Evolutionary conservation across 35 echinoderm and acorn worm species (phyloP), one percentile per base, ranked within the genome.

Genomic region (Strongylocentrotus purpuratus): DNA sequence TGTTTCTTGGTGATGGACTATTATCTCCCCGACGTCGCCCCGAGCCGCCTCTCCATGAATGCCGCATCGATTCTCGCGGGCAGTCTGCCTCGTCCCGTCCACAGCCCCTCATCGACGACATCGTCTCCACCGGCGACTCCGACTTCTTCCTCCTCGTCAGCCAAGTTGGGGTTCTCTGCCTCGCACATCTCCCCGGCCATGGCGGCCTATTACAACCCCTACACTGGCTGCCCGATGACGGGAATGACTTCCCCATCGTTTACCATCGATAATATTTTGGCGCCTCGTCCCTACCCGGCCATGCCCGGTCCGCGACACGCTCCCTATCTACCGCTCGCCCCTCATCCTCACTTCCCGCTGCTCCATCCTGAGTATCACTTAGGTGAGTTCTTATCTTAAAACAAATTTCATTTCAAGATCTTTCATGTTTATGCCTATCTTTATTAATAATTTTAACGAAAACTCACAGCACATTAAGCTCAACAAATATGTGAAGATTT

Each of bases 291-390:
- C 46, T 93, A 93, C 48, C 91, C 91, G 91, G 91, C 91, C 20
- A 12, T 93, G 28, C 91, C 91, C n/a, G n/a, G n/a, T 9, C 91
- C 91, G 18, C 47, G 91, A 33, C 91, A 93, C n/a, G 91, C 91
- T 31, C 91, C 91, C 22, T 93, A 93, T 33, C 91, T 93, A 31
- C 91, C 91, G 46, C 91, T 93, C 4, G 46, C 91, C 5, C 91
- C 91, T 13, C 91, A 93, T 33, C 91, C 91, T 0, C 91, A 93
- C 48, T 93, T 93, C 46, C 91, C 91, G 15, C 91, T 93, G 32
- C 91, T 93, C 10, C 91, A 93, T 58, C 91, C 91, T 17, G 91
- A 93, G 48, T 93, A 93, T 58, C 91, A 93, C 46, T 58, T 93
- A 31, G 91, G 91, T 93, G n/a, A 93, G 91, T 93, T 25, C 10